Evolutionary conservation across 2,888 invertebrate species (phyloP).

Genomic region (Danaus chrysippus): DNA sequence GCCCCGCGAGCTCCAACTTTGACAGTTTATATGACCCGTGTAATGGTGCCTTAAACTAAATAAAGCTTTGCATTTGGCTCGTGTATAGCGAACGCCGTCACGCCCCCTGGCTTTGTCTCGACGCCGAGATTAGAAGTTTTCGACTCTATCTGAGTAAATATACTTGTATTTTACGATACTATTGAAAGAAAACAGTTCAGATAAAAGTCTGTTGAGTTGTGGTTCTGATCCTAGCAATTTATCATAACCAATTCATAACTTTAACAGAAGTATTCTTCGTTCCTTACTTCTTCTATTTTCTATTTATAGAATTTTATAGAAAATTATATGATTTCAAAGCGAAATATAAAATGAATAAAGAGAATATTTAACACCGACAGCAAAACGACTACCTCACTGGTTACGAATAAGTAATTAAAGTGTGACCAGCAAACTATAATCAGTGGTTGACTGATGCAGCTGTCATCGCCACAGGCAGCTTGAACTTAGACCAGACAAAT

Average conservation of each 20-base stretch:
- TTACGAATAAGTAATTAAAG: no score
- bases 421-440: neutral
- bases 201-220: neutral
- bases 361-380: no score
- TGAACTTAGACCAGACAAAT: conserved; percentile 56
- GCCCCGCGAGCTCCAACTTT: conserved; percentile 66
- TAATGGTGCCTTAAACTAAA: conserved; percentile 76
- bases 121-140: conserved; percentile 57
- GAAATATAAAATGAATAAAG: no score
- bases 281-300: no score
- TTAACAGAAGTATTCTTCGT: no score
- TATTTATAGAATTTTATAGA: no score
- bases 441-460: conserved; percentile 48
- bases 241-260: neutral
- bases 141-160: conserved; percentile 27
- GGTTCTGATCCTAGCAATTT: neutral
- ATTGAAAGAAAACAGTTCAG: conserved; percentile 8
- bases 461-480: conserved; percentile 61
- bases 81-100: conserved; percentile 49
- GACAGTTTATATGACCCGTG: conserved; percentile 78
- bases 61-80: conserved; percentile 74
- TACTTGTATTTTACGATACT: conserved; percentile 24
- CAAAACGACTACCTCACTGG: no score
- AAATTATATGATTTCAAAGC: no score
- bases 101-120: conserved; percentile 62